Evolutionary conservation across 2,888 invertebrate genomes (phyloP), one percentile per base, ranked within the genome.

Genomic region (Ditylenchus weischeri): DNA sequence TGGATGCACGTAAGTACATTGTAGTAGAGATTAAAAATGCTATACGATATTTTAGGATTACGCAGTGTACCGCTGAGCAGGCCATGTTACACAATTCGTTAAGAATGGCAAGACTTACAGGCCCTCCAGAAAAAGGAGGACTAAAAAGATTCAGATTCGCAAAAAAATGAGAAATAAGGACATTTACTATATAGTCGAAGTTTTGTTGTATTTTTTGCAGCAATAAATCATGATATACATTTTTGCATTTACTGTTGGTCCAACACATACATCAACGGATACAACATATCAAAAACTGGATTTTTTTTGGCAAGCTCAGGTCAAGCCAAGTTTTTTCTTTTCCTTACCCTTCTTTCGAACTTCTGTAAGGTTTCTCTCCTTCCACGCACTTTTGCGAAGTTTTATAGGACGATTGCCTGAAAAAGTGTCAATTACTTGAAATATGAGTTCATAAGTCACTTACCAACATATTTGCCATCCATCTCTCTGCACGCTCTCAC

Each of bases 401-500:
- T 99, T 99, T 72, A 98, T 98, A 0, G 98, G 98, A 50, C 98
- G 88, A 82, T 95, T 96, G 68, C 98, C 98, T 43, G 8, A 2
- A 43, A 29, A 29, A 29, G 29, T 29, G 29, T 29, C 2, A 29
- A 29, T 5, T 29, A 29, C 29, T 29, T 29, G 29, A 4, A 29
- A 5, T 5, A 29, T 29, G 5, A 29, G 29, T 29, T 29, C 43
- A 43, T 43, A 43, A 2, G 43, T 13, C 11, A 43, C 43, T 43
- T 15, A 43, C 43, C 43, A 0, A 99, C 98, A 84, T 99, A 99
- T 68, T 94, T 90, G 21, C 96, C 98, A 84, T 99, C 96, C 92
- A 98, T 93, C 87, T 99, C 98, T 83, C 95, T 91, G 91, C 96
- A 96, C 11, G 98, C 98, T 79, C 91, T 90, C 64, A 93, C 93